phyloP scores from a whole-genome alignment of 2,888 invertebrate genomes.

The Strigamia transsilvanica region DNA sequence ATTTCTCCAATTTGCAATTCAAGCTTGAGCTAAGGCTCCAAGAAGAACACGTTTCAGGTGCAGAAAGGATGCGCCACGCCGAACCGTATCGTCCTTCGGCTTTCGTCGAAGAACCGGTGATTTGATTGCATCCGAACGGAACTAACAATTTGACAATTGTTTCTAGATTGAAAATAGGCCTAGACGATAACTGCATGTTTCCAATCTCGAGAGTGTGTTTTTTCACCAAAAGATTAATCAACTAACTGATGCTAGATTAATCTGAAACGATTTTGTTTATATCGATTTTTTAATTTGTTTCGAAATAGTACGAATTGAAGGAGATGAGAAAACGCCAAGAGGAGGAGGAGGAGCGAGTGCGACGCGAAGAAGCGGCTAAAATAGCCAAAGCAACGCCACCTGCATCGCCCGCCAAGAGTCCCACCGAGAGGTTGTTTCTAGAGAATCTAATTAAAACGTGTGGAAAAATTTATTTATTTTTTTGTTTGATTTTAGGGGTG shows the following conservation, averaged over 20 bases:
- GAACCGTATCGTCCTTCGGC: conserved; percentile 3
- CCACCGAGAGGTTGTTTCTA: conserved; percentile 50
- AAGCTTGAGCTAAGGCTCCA: conserved; percentile 51
- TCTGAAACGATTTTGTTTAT: neutral
- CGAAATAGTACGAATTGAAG: conserved; percentile 89
- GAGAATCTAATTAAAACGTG: neutral
- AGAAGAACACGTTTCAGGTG: conserved; percentile 22
- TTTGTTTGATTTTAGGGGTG: neutral
- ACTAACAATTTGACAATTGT: conserved; percentile 10
- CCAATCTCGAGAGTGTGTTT: neutral
- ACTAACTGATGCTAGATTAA: neutral
- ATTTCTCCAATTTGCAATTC: neutral
- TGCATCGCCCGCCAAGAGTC: conserved; percentile 66
- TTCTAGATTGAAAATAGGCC: neutral
- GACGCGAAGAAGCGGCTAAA: conserved; percentile 74
- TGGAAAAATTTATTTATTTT: neutral
- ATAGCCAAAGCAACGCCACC: conserved; percentile 69
- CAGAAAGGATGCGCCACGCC: conserved; percentile 26
- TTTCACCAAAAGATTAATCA: neutral
- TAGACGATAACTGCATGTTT: conserved; percentile 33
- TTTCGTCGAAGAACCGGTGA: conserved; percentile 48
- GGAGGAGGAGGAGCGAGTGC: conserved; percentile 59
- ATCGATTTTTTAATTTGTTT: conserved; percentile 13
- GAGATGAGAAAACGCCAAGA: conserved; percentile 82
- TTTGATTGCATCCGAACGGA: conserved; percentile 6